Percentiles rank a stretch among this genome's conserved stretches.
phyloP scores from a whole-genome alignment of 2,797 vertebrate genomes.

The Lepilemur septentrionalis region DNA sequence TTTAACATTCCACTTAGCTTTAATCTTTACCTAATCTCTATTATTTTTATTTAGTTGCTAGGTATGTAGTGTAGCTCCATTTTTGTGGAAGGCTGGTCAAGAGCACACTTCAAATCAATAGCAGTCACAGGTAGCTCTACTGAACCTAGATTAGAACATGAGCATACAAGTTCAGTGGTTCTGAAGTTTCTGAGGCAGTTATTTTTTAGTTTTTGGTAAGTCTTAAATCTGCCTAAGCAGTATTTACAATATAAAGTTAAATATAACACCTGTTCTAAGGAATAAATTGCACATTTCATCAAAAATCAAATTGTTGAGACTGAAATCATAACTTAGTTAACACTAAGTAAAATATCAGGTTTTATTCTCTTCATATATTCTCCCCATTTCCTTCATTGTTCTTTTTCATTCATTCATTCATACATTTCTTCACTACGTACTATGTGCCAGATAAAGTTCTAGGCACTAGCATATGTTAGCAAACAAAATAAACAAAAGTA shows the following conservation, averaged over 20 bases:
- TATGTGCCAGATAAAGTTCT: not conserved
- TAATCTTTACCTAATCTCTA: constrained; percentile 27
- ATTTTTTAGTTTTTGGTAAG: not conserved
- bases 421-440: not conserved
- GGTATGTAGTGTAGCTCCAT: not conserved
- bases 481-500: not conserved
- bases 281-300: not conserved
- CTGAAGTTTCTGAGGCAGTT: not conserved
- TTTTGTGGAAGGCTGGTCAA: constrained; percentile 3
- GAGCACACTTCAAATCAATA: not conserved
- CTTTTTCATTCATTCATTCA: not conserved
- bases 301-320: not conserved
- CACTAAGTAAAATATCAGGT: not conserved
- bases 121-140: not conserved
- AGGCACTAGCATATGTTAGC: not conserved
- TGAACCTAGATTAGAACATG: not conserved
- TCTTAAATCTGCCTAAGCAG: not conserved
- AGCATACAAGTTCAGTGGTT: not conserved
- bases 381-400: not conserved
- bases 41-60: constrained; percentile 1
- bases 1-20: not conserved
- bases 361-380: not conserved
- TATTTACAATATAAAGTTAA: not conserved
- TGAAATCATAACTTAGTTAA: not conserved
- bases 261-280: not conserved